phyloP scores from a whole-genome alignment of 2,113 vertebrate species.

The Acrocephalus arundinaceus region DNA sequence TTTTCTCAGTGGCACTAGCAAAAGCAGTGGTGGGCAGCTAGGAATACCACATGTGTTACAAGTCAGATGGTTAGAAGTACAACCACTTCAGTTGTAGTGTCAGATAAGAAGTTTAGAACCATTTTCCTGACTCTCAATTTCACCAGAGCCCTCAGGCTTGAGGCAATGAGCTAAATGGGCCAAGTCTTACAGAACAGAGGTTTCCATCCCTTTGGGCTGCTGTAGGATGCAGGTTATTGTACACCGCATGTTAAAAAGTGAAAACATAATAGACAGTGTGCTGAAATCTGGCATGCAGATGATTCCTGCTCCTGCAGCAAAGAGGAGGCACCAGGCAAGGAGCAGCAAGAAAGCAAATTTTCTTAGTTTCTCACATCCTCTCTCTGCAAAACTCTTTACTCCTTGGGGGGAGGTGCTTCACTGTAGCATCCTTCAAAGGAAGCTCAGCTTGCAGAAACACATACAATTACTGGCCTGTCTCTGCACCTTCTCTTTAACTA shows the following conservation, averaged over 20 bases:
- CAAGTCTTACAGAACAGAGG: not conserved
- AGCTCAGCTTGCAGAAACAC: not conserved
- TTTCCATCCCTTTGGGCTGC: not conserved
- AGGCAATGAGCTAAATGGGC: not conserved
- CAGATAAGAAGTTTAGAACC: not conserved
- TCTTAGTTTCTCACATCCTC: not conserved
- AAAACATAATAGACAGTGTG: not conserved
- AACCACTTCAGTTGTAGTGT: not conserved
- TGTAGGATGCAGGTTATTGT: not conserved
- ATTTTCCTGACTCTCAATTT: not conserved
- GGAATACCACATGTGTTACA: not conserved
- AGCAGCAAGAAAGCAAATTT: not conserved
- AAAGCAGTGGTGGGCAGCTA: not conserved
- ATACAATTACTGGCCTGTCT: not conserved
- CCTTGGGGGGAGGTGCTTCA: not conserved
- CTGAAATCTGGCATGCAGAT: not conserved
- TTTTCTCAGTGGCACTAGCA: not conserved
- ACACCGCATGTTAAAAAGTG: not conserved
- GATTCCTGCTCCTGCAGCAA: not conserved
- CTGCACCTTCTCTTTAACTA: not conserved
- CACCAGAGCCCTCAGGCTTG: accelerated
- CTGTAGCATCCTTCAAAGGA: not conserved
- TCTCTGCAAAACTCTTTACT: not conserved
- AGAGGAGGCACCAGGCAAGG: not conserved
- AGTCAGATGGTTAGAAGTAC: not conserved